Conservation (phyloP, 2,113 vertebrate species). For the Dinomys branickii region DNA sequence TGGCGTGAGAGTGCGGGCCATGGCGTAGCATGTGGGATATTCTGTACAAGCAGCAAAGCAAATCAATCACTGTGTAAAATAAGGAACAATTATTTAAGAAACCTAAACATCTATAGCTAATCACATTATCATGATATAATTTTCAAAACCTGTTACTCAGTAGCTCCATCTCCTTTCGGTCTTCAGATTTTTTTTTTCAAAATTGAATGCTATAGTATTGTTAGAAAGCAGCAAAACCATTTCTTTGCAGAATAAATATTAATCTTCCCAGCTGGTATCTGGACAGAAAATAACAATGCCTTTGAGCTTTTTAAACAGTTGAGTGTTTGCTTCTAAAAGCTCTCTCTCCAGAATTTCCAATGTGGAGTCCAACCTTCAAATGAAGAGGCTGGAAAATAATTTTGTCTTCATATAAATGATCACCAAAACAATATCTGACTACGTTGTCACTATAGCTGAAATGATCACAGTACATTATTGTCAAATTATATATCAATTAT, state of each 20-base stretch:
- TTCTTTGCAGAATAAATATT: constrained; percentile 45
- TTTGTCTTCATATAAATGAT: not conserved
- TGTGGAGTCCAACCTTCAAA: not conserved
- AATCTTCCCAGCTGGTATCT: constrained; percentile 25
- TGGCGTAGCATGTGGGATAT: not conserved
- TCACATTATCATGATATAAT: not conserved
- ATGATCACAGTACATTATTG: not conserved
- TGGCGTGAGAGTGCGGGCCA: too few species aligned
- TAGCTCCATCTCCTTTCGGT: rapidly evolving
- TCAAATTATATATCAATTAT: not conserved
- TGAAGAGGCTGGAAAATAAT: not conserved
- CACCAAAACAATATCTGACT: not conserved
- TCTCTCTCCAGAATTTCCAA: not conserved
- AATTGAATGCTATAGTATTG: not conserved
- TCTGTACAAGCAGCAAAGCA: not conserved
- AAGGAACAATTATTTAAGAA: not conserved
- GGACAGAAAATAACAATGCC: not conserved
- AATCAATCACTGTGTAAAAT: not conserved
- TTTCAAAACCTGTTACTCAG: not conserved
- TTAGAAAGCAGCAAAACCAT: not conserved
- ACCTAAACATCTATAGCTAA: not conserved
- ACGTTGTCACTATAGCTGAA: not conserved
- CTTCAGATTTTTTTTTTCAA: not conserved
- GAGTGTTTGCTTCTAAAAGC: constrained; percentile 25
- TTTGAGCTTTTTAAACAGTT: not conserved